A percentile compares a stretch with the other conserved stretches of the same genome.
phyloP scores from a whole-genome alignment of 2,797 vertebrate species.

The Mycteria americana region DNA sequence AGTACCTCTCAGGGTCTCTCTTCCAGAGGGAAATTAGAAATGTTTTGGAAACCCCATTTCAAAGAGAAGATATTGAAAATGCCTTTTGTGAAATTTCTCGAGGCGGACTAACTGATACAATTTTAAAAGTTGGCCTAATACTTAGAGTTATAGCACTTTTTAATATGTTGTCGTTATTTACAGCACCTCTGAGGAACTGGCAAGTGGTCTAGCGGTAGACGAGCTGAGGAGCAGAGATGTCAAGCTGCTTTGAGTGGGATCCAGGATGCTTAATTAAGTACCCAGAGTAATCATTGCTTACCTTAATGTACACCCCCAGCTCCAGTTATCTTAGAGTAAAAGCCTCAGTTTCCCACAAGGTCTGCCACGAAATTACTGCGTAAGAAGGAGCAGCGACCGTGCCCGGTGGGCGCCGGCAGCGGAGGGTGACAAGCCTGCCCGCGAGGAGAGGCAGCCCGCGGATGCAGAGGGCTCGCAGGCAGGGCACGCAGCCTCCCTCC shows the following conservation, averaged over 20 bases:
- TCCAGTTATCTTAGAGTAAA: neutral
- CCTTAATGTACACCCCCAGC: neutral
- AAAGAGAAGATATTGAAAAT: neutral
- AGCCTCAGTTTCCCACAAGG: neutral
- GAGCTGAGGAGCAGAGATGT: neutral
- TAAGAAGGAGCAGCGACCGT: neutral
- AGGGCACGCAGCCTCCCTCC: neutral
- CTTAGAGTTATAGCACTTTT: neutral
- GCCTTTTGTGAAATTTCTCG: neutral
- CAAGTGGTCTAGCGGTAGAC: neutral
- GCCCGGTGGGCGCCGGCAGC: accelerated
- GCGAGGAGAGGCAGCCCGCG: neutral
- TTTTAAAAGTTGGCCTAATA: neutral
- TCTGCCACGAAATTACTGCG: neutral
- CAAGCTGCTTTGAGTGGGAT: neutral
- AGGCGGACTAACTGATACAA: neutral
- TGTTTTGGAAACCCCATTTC: neutral
- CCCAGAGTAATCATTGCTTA: neutral
- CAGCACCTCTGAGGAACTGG: neutral
- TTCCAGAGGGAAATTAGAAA: neutral
- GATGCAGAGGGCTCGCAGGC: neutral
- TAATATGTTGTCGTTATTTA: neutral
- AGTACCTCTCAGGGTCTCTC: neutral
- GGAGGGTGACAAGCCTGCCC: neutral
- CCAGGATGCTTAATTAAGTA: neutral